These are phyloP conservation scores for Macquaria ambigua DNA, from an alignment of 2,113 vertebrate genomes.

Conservation along the genomic window DNA sequence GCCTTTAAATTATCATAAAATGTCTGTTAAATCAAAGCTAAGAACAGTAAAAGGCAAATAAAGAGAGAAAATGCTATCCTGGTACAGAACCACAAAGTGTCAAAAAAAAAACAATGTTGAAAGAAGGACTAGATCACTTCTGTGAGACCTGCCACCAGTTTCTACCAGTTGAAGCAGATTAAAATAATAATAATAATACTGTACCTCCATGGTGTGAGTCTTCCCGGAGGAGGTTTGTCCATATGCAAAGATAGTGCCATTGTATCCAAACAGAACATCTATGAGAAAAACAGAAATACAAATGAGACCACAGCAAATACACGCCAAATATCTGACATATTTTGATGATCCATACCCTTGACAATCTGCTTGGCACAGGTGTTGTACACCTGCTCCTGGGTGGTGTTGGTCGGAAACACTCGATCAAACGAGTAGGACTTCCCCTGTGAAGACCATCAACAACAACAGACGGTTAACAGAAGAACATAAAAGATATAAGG, in stretches of 20 bases:
- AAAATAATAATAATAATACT: not conserved
- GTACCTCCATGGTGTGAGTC: conserved; percentile 97
- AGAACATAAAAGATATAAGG: not conserved
- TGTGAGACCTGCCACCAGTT: not conserved
- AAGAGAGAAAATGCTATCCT: not conserved
- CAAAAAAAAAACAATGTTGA: not conserved
- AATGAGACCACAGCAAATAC: not conserved
- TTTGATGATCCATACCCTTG: conserved; percentile 84
- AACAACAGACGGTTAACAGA: not conserved
- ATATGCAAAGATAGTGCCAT: conserved; percentile 96
- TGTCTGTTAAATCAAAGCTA: not conserved
- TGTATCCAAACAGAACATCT: conserved; percentile 95
- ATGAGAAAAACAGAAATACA: not conserved
- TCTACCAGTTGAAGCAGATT: not conserved
- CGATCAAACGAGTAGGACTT: conserved; percentile 91
- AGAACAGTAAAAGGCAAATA: not conserved
- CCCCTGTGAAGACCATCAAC: conserved; percentile 81
- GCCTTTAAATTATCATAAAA: not conserved
- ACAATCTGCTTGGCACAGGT: conserved; percentile 96
- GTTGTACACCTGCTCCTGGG: conserved; percentile 97
- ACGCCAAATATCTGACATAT: not conserved
- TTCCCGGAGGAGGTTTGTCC: conserved; percentile 97
- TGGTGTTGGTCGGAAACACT: conserved; percentile 95
- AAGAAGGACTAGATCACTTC: not conserved
- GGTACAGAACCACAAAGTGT: not conserved